phyloP scores from a whole-genome alignment of 2,888 invertebrate genomes.

The Petrolisthes manimaculis region DNA sequence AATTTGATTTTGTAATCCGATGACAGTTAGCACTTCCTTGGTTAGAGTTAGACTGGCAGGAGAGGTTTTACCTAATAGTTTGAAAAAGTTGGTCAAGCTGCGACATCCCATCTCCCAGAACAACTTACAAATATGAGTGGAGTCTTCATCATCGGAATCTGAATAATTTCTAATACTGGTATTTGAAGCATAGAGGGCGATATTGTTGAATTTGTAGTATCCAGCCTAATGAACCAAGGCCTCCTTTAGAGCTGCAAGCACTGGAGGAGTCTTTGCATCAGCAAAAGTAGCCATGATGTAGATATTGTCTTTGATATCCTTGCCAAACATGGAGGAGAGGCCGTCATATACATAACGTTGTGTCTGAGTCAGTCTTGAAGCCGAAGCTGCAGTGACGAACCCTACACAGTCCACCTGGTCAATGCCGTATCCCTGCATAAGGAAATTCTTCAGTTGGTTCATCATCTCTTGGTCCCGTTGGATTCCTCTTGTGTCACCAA shows the following conservation, averaged over 20 bases:
- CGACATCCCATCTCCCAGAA: conserved; percentile 64
- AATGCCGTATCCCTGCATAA: conserved; percentile 49
- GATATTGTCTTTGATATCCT: conserved; percentile 66
- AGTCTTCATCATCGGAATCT: conserved; percentile 49
- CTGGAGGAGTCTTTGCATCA: conserved; percentile 66
- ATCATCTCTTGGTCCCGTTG: conserved; percentile 48
- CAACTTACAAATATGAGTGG: conserved; percentile 21
- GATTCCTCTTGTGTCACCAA: conserved; percentile 59
- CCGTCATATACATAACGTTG: conserved; percentile 66
- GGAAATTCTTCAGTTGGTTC: conserved; percentile 36
- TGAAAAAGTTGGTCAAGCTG: conserved; percentile 63
- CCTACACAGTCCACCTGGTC: conserved; percentile 65
- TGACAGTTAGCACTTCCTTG: conserved; percentile 64
- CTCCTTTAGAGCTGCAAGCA: conserved; percentile 63
- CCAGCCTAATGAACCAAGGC: conserved; percentile 56
- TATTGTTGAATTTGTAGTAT: conserved; percentile 66
- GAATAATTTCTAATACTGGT: conserved; percentile 15
- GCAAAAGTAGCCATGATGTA: conserved; percentile 66
- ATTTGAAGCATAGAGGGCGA: conserved; percentile 54
- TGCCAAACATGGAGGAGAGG: conserved; percentile 66
- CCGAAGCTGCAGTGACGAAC: conserved; percentile 66
- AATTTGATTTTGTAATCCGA: conserved; percentile 60
- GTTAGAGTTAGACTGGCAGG: conserved; percentile 63
- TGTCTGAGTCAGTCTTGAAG: conserved; percentile 63
- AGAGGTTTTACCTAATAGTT: conserved; percentile 40